A percentile compares a stretch with the other conserved stretches of the same genome.
phyloP scores from a whole-genome alignment of 2,113 vertebrate genomes.

The Loxodonta africana region DNA sequence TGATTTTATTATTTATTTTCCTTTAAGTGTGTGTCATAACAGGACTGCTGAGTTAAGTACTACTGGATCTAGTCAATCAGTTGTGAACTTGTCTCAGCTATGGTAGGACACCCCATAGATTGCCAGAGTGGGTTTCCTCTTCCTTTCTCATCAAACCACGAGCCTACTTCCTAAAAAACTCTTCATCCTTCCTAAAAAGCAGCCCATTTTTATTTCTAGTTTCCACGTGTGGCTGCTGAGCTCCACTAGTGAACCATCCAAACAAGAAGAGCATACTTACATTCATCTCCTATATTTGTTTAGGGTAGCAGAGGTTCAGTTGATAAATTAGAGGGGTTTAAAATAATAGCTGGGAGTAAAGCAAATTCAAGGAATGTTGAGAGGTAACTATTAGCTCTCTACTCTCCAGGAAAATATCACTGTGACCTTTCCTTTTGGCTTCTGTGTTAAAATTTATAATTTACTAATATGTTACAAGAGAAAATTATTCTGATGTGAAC shows the following conservation, averaged over 20 bases:
- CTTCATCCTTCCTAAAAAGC: background rate
- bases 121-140: background rate
- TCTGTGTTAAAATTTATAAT: no score
- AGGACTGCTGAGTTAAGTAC: background rate
- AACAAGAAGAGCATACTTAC: background rate
- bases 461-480: no score
- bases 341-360: no score
- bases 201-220: background rate
- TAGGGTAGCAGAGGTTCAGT: no score
- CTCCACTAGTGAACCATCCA: background rate
- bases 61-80: background rate
- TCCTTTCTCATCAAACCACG: background rate
- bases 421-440: no score
- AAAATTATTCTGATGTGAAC: no score
- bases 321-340: no score
- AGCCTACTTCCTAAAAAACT: background rate
- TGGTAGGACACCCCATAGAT: background rate
- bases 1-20: background rate
- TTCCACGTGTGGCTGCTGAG: background rate
- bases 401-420: no score
- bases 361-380: no score
- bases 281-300: background rate
- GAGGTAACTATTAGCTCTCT: no score
- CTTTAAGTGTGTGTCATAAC: background rate
- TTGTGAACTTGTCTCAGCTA: background rate